Base-by-base conservation (phyloP, 2,888 invertebrate genomes). In the Agriopis marginaria region DNA sequence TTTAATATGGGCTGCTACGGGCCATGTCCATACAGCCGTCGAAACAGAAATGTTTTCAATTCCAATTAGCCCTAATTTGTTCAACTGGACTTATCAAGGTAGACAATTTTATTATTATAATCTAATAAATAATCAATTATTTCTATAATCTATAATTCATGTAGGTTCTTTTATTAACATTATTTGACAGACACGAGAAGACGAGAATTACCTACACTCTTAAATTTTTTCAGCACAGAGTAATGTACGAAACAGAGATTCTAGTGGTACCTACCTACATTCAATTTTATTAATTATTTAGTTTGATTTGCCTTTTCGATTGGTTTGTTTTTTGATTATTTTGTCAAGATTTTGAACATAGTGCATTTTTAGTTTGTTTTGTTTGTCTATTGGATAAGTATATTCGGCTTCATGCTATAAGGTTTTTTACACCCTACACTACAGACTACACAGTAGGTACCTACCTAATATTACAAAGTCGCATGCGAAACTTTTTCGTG, bases 51-150 rank as follows among this genome's bases (percentile, higher is more conserved):
- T 97, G 83, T 97, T 97, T 89, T 95, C 97, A 47, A 96, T 97
- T 84, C 96, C 96, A 76, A 96, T 98, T 82, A 96, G 96, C 75
- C 97, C 97, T 0, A 95, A 95, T 77, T 94, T 97, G 83, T 98
- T 98, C 85, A 97, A 97, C 86, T 97, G 97, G 97, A 97, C 96
- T 10, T 95, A 95, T 79, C 95, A 96, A 93, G 96, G 96, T 96
- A 89, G 6, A 49, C 32, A 58, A 1, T 39, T n/a, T 53, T 32
- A 23, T 3, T 12, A 47, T 12, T n/a, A 47, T 32, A 32, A 32
- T 1, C 32, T 32, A 32, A 5, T 32, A 32, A 32, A 32, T 32
- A 32, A 23, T 32, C 32, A 32, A 23, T 32, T 32, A 32, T 32
- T 32, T 32, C 4, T 32, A n/a, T 23, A 23, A 32, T 32, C 32